Conservation (phyloP, 2,888 invertebrate species). For the Leucania comma region DNA sequence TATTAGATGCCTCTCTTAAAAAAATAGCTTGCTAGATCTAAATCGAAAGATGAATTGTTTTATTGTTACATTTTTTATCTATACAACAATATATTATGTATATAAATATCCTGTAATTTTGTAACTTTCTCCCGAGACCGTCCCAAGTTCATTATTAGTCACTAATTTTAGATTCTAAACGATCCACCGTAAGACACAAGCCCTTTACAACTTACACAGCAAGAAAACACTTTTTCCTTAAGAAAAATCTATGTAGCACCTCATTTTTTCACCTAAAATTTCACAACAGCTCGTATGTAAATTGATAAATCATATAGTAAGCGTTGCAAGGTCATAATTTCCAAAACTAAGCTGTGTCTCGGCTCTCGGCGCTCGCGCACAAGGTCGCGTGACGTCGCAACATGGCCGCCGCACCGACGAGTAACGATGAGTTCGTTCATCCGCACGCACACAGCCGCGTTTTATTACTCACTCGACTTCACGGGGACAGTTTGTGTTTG, state of each 20-base stretch:
- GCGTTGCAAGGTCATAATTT: constrained; percentile 60
- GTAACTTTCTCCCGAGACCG: neutral
- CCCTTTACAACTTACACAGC: neutral
- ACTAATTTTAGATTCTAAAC: no score
- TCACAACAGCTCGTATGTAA: constrained; percentile 55
- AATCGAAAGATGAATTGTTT: neutral
- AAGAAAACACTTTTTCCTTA: neutral
- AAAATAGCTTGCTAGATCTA: neutral
- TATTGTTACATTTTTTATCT: no score
- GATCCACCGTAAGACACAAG: neutral
- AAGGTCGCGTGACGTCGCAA: constrained; percentile 66
- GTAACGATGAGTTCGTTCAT: constrained; percentile 63
- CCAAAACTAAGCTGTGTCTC: constrained; percentile 53
- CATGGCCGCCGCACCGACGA: constrained; percentile 57
- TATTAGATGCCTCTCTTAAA: neutral
- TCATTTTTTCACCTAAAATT: constrained; percentile 37
- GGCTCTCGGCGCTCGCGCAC: constrained; percentile 56
- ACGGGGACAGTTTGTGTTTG: constrained; percentile 47
- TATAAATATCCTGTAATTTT: neutral
- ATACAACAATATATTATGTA: neutral
- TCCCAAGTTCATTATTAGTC: neutral
- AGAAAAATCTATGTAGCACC: neutral
- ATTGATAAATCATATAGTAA: constrained; percentile 62
- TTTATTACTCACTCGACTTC: constrained; percentile 43
- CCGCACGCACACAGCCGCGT: constrained; percentile 55